Percentiles rank a stretch among this genome's conserved stretches.
Conservation (phyloP, 1,140 invertebrate genomes). For the Diorhabda carinulata region DNA sequence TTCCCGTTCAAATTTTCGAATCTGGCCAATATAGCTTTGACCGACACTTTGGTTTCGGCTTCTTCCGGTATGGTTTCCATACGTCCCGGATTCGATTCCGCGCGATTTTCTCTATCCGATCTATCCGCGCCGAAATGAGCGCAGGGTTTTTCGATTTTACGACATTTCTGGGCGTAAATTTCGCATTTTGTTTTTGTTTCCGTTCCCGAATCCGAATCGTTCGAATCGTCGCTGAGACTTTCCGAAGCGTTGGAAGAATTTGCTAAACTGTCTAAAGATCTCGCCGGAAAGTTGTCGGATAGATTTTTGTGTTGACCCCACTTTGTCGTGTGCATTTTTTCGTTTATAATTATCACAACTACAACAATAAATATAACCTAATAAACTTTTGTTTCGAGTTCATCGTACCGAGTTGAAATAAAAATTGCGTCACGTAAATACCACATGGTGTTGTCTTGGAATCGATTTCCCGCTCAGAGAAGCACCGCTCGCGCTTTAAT, state of each 20-base stretch:
- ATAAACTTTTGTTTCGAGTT: too few species aligned
- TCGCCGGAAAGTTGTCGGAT: conserved; percentile 33
- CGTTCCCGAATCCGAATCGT: conserved; percentile 55
- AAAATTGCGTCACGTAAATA: too few species aligned
- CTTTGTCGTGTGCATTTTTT: conserved; percentile 26
- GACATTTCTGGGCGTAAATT: conserved; percentile 38
- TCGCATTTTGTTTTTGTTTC: conserved; percentile 47
- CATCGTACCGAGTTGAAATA: neutral
- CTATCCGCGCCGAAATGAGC: conserved; percentile 35
- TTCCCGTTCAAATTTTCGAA: conserved; percentile 65
- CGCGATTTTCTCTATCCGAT: conserved; percentile 25
- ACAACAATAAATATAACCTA: too few species aligned
- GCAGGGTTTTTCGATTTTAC: conserved; percentile 38
- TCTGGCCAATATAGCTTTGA: conserved; percentile 72
- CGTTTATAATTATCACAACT: neutral
- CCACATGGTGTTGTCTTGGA: too few species aligned
- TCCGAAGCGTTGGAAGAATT: conserved; percentile 56
- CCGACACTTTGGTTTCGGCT: conserved; percentile 71
- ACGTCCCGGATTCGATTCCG: conserved; percentile 39
- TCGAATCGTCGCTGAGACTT: conserved; percentile 52
- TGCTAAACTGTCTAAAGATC: conserved; percentile 61
- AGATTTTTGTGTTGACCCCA: conserved; percentile 22
- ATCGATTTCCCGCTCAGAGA: too few species aligned
- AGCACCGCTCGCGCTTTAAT: too few species aligned
- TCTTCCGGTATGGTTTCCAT: conserved; percentile 82